phyloP scores from a whole-genome alignment of 1,140 invertebrate species.

The Helicoverpa armigera region DNA sequence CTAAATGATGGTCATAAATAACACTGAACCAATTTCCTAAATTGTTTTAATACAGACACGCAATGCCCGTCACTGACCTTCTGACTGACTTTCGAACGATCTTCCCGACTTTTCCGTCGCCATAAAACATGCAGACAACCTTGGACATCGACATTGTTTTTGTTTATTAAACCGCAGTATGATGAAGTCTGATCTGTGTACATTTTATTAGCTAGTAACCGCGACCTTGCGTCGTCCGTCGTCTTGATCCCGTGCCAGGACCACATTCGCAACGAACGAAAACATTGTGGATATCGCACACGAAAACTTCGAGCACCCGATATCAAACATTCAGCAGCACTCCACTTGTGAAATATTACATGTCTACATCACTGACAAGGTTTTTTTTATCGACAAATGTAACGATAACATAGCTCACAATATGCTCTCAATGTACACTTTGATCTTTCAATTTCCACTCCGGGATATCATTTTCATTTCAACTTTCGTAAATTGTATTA shows the following conservation, averaged over 20 bases:
- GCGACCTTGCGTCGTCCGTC: conserved; percentile 69
- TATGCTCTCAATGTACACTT: conserved; percentile 21
- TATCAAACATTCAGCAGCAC: conserved; percentile 20
- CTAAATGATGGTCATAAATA: not conserved
- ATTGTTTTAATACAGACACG: not conserved
- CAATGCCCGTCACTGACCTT: not conserved
- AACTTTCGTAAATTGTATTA: not conserved
- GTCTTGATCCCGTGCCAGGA: conserved; percentile 71
- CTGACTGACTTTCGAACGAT: conserved; percentile 10
- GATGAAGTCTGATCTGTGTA: conserved; percentile 25
- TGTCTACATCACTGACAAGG: conserved; percentile 9
- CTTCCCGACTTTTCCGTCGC: conserved; percentile 5
- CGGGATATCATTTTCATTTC: not conserved
- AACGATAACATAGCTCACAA: conserved; percentile 22
- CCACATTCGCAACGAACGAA: conserved; percentile 65
- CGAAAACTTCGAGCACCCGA: conserved; percentile 7
- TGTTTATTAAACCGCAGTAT: conserved; percentile 48
- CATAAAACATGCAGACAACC: conserved; percentile 48
- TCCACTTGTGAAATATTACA: conserved; percentile 1
- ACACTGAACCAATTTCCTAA: not conserved
- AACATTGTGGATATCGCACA: conserved; percentile 38
- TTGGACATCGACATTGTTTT: conserved; percentile 39
- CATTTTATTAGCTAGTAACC: conserved; percentile 58
- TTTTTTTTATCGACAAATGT: conserved; percentile 8
- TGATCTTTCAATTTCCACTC: conserved; percentile 29